These are phyloP conservation scores for Syngnathus scovelli DNA, from an alignment of 2,113 vertebrate genomes.

Conservation along the genomic window DNA sequence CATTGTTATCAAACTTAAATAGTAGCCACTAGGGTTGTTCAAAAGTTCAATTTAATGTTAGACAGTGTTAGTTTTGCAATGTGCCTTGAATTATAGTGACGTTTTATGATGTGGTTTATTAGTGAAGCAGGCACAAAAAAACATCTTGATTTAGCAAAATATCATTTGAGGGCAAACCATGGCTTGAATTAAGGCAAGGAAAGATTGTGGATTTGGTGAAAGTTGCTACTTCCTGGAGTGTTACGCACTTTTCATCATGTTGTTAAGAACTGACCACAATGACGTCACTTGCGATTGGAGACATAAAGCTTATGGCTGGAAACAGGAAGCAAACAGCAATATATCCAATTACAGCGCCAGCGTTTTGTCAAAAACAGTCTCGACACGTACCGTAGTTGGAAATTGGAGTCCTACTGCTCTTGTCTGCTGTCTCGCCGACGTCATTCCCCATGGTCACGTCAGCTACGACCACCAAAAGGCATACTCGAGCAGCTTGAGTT, in stretches of 20 bases:
- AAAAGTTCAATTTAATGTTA: neutral
- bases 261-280: neutral
- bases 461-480: neutral
- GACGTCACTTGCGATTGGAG: conserved; percentile 2
- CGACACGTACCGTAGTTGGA: neutral
- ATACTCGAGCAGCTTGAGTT: neutral
- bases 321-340: conserved; percentile 1
- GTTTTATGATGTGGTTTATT: neutral
- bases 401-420: neutral
- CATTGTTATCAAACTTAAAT: neutral
- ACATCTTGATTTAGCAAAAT: neutral
- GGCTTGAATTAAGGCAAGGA: neutral
- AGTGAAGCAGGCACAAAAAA: neutral
- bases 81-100: neutral
- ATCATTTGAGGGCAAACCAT: neutral
- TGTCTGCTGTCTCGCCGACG: neutral
- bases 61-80: neutral
- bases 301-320: conserved; percentile 4
- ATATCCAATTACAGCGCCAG: conserved; percentile 6
- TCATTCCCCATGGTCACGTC: neutral
- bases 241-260: neutral
- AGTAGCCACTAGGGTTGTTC: neutral
- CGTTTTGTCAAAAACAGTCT: conserved; percentile 4
- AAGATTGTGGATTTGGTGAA: neutral
- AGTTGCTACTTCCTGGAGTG: neutral